Evolutionary conservation across 2,797 vertebrate genomes (phyloP).

Genomic region (Sciurus carolinensis): DNA sequence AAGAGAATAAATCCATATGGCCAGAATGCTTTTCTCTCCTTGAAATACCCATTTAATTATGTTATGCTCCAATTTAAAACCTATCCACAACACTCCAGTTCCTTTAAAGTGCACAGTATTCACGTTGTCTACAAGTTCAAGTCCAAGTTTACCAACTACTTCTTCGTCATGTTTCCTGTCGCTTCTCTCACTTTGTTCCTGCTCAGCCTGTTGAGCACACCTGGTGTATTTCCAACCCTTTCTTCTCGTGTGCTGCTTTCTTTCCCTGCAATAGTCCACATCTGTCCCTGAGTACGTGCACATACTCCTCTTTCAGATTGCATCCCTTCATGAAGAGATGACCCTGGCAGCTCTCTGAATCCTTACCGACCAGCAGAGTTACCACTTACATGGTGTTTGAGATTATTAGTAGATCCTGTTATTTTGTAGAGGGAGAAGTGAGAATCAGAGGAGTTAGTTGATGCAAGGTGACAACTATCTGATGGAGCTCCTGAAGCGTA

Average conservation of each 20-base stretch:
- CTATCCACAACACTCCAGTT: background rate
- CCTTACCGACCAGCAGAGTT: background rate
- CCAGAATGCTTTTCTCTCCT: background rate
- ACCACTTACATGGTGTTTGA: background rate
- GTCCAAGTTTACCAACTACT: background rate
- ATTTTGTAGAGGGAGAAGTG: background rate
- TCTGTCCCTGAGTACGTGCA: background rate
- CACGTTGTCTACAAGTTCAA: background rate
- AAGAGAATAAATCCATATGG: background rate
- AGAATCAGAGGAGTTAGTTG: background rate
- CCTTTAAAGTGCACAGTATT: background rate
- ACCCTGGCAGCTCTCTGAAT: background rate
- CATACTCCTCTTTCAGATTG: background rate
- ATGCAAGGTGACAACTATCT: background rate
- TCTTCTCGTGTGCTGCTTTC: background rate
- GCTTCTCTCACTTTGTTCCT: background rate
- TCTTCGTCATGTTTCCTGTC: background rate
- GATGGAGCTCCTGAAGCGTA: background rate
- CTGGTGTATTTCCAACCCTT: background rate
- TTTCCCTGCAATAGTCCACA: background rate
- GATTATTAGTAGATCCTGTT: background rate
- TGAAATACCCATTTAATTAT: conserved; percentile 27
- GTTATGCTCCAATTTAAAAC: background rate
- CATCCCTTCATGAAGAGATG: background rate
- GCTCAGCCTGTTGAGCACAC: background rate